Conservation (phyloP, 2,113 vertebrate genomes). For the Typhlomys cinereus region DNA sequence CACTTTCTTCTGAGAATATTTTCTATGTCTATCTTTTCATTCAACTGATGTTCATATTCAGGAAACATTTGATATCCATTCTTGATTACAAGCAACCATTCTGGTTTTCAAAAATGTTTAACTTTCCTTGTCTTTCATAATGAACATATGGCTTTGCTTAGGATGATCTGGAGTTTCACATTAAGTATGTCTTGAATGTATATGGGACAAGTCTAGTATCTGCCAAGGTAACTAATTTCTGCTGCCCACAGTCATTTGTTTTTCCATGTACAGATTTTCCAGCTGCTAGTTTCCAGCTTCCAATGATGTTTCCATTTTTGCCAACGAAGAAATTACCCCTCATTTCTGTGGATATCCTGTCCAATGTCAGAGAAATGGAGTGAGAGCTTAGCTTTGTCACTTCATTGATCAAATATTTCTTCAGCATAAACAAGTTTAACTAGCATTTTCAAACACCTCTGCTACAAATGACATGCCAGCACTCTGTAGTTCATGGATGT, state of each 20-base stretch:
- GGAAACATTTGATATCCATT: slow-evolving; percentile 55
- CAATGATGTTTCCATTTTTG: slow-evolving; percentile 70
- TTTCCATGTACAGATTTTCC: slow-evolving; percentile 81
- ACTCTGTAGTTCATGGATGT: background rate
- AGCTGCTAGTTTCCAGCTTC: slow-evolving; percentile 74
- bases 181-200: slow-evolving; percentile 61
- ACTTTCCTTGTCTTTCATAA: slow-evolving; percentile 69
- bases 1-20: slow-evolving; percentile 31
- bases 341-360: slow-evolving; percentile 53
- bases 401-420: slow-evolving; percentile 36
- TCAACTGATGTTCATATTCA: slow-evolving; percentile 33
- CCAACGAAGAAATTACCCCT: slow-evolving; percentile 36
- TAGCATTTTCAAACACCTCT: slow-evolving; percentile 27
- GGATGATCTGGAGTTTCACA: slow-evolving; percentile 67
- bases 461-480: background rate
- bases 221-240: slow-evolving; percentile 84
- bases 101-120: slow-evolving; percentile 44
- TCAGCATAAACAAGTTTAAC: background rate
- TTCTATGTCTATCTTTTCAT: slow-evolving; percentile 1
- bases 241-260: slow-evolving; percentile 76
- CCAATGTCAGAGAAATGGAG: background rate
- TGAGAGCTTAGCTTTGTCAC: slow-evolving; percentile 18
- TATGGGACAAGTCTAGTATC: slow-evolving; percentile 54
- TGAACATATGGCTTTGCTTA: slow-evolving; percentile 82
- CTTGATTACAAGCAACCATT: background rate